phyloP scores from a whole-genome alignment of 1,140 invertebrate genomes.

The Temnothorax nylanderi region DNA sequence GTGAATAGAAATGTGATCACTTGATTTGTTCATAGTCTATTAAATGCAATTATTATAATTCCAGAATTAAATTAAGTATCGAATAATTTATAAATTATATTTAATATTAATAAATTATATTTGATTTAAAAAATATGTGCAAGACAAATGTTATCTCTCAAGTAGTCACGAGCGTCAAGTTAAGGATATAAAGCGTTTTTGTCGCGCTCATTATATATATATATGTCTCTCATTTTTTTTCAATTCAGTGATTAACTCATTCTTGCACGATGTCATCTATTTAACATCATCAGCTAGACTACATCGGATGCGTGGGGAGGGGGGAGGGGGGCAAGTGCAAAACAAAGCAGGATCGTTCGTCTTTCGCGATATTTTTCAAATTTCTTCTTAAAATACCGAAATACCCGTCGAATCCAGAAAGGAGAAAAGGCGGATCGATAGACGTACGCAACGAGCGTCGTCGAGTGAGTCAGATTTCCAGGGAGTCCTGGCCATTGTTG shows the following conservation, averaged over 20 bases:
- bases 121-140: background rate
- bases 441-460: slow-evolving; percentile 7
- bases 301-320: no score
- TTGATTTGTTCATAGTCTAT: background rate
- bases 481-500: slow-evolving; percentile 39
- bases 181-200: background rate
- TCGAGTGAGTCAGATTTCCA: slow-evolving; percentile 52
- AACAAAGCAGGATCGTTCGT: background rate
- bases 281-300: background rate
- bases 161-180: background rate
- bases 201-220: background rate
- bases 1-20: background rate
- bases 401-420: background rate
- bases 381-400: background rate
- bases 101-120: background rate
- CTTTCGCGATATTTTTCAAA: background rate
- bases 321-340: background rate
- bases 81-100: no score
- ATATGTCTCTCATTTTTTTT: background rate
- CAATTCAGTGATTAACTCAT: background rate
- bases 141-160: background rate
- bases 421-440: slow-evolving; percentile 7
- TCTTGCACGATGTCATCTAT: background rate
- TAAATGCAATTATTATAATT: background rate
- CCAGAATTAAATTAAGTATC: background rate